Evolutionary conservation across 2,888 invertebrate species (phyloP).

Genomic region (Peribatodes rhomboidaria): DNA sequence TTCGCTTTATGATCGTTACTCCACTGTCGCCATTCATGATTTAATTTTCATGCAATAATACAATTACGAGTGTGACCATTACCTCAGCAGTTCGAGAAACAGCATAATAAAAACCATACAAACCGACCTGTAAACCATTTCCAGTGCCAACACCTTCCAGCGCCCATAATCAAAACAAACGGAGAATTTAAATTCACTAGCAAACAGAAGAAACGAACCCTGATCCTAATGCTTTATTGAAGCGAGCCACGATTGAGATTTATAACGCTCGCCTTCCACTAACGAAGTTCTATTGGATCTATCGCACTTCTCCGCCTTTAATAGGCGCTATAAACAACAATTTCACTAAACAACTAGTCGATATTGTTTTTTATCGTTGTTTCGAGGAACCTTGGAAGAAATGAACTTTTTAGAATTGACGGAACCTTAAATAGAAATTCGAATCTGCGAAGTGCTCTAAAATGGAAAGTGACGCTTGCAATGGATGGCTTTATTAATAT

Average conservation of each 20-base stretch:
- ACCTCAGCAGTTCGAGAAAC: not conserved
- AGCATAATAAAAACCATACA: not conserved
- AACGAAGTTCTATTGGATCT: conserved; percentile 68
- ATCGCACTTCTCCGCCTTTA: conserved; percentile 59
- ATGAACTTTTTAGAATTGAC: not conserved
- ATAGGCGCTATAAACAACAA: conserved; percentile 64
- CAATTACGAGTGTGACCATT: not conserved
- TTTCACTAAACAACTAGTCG: conserved; percentile 55
- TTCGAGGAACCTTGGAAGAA: conserved; percentile 7
- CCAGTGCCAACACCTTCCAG: not conserved
- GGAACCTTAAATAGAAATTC: too few species aligned
- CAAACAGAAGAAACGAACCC: conserved; percentile 42
- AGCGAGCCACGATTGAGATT: conserved; percentile 63
- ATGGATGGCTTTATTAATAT: too few species aligned
- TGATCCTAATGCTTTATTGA: conserved; percentile 61
- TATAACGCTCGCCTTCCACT: conserved; percentile 62
- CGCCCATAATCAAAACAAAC: conserved; percentile 9
- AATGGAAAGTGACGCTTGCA: too few species aligned
- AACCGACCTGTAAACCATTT: not conserved
- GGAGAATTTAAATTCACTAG: conserved; percentile 24
- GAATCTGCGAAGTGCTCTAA: too few species aligned
- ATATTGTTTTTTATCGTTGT: conserved; percentile 45
- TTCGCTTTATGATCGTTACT: too few species aligned
- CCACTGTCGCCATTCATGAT: too few species aligned
- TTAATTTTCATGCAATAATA: too few species aligned